Evolutionary conservation across 2,113 vertebrate species (phyloP).

Genomic region (Gallinago undulata): DNA sequence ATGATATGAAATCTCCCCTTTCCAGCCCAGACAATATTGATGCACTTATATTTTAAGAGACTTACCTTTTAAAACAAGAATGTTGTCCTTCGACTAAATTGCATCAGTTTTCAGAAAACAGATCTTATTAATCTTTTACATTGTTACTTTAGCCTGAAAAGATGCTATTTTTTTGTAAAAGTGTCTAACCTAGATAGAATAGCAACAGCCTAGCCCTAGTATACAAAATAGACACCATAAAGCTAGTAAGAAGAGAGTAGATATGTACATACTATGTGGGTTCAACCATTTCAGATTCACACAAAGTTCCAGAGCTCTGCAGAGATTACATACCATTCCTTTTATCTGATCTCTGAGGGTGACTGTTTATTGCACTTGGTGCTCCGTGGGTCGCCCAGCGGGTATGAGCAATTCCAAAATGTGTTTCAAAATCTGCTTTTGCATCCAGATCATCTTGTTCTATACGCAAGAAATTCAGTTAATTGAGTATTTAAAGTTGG

Average conservation of each 20-base stretch:
- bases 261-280: background rate
- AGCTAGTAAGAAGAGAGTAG: background rate
- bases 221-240: background rate
- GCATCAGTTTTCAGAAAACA: background rate
- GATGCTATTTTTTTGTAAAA: background rate
- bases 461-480: conserved; percentile 56
- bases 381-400: conserved; percentile 96
- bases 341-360: conserved; percentile 95
- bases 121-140: background rate
- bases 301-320: background rate
- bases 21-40: background rate
- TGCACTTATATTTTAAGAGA: background rate
- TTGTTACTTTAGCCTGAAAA: background rate
- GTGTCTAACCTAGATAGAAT: background rate
- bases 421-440: conserved; percentile 84
- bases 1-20: rapidly evolving
- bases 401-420: conserved; percentile 95
- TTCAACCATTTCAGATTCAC: background rate
- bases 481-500: background rate
- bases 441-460: conserved; percentile 88
- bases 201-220: background rate
- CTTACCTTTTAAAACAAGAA: background rate
- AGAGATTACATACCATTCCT: conserved; percentile 80
- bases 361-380: conserved; percentile 90
- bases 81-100: background rate